Base-by-base conservation (phyloP, 2,113 vertebrate species). In the Gavialis gangeticus region DNA sequence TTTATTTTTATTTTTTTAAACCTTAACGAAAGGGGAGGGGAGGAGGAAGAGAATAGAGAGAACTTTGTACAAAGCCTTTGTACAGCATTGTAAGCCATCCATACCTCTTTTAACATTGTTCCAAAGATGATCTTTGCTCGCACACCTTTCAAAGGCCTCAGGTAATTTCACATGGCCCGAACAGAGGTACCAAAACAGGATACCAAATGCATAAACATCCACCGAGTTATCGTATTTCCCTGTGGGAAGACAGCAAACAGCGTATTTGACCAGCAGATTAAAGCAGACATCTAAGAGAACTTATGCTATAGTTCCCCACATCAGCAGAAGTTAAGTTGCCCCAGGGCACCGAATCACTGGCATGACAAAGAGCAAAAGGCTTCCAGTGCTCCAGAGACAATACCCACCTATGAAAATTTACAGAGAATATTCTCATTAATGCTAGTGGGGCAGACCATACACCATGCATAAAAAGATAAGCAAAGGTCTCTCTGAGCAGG, bases 121-220 rank as follows among this genome's bases (percentile, higher is more conserved):
- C 99, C 99, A 99, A 56, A 99, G 99, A 96, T 99, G 99, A 94
- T 99, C 99, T 95, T 99, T 99, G 97, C 99, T 99, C 71, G 99
- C 98, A 91, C 99, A 99, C 94, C 98, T 99, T 98, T 99, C 99
- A 54, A 99, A 99, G 28, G 99, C 99, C 95, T 99, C 99, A 18
- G 99, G 99, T 84, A 99, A 98, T 97, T 99, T 99, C 76, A 99
- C 98, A 0, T 99, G 99, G 69, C 99, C 99, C 0, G 99, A 99
- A 96, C 99, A 99, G 62, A 99, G 98, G 95, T 99, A 99, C 99
- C 99, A 99, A 98, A 99, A 99, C n/a, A 99, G 98, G 96, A 99
- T 99, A 84, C 99, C 99, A 58, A 99, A 99, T 3, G 99, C 99
- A 1, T 99, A 99, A 83, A 99, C 99, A 25, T 99, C 99, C 64